These are phyloP conservation scores for Pseudochirops corinnae DNA, from an alignment of 2,797 vertebrate species.

Conservation along the genomic window DNA sequence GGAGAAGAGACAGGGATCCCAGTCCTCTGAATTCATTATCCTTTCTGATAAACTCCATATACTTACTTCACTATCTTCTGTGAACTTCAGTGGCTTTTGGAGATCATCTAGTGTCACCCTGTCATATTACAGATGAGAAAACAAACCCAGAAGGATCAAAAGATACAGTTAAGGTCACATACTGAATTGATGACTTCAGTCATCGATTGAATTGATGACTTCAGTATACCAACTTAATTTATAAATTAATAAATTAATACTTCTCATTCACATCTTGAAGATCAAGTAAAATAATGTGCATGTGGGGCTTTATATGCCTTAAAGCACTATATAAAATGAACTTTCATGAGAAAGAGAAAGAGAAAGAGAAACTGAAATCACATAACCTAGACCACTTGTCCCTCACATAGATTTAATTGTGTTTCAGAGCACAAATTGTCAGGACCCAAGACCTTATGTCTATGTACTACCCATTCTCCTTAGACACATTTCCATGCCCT, in stretches of 20 bases:
- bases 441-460: neutral
- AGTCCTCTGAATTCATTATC: neutral
- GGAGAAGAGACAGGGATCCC: neutral
- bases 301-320: neutral
- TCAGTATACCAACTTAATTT: neutral
- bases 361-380: neutral
- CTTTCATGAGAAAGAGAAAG: neutral
- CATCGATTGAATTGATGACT: neutral
- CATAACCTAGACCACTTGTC: neutral
- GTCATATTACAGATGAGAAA: neutral
- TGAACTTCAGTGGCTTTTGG: neutral
- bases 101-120: neutral
- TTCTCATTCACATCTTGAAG: neutral
- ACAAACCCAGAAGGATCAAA: neutral
- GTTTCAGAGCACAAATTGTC: neutral
- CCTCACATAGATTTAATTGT: neutral
- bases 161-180: neutral
- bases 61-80: neutral
- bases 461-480: neutral
- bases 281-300: neutral
- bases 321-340: neutral
- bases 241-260: neutral
- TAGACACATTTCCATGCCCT: neutral
- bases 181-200: neutral
- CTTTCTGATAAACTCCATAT: neutral